phyloP scores from a whole-genome alignment of 2,888 invertebrate species.

The Melieria crassipennis region DNA sequence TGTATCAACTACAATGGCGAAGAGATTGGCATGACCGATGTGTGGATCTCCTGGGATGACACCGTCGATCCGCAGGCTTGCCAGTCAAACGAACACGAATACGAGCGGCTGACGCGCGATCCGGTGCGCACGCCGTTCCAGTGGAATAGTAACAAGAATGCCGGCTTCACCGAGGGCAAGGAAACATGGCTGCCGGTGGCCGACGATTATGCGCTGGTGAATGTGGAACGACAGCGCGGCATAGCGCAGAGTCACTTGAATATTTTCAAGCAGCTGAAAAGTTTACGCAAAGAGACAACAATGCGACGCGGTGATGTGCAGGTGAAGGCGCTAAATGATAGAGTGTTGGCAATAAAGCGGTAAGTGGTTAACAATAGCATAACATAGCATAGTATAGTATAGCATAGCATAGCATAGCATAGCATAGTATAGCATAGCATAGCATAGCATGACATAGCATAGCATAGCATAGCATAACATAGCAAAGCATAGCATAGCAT shows the following conservation, averaged over 20 bases:
- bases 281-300: slow-evolving; percentile 65
- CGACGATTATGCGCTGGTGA: slow-evolving; percentile 70
- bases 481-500: too few relatives aligned
- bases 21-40: slow-evolving; percentile 74
- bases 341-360: slow-evolving; percentile 67
- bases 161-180: slow-evolving; percentile 55
- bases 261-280: slow-evolving; percentile 70
- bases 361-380: slow-evolving; percentile 37
- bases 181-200: slow-evolving; percentile 66
- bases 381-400: too few relatives aligned
- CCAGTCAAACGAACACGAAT: slow-evolving; percentile 71
- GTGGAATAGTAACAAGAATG: slow-evolving; percentile 67
- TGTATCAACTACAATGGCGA: slow-evolving; percentile 80
- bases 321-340: slow-evolving; percentile 56
- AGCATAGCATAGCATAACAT: too few relatives aligned
- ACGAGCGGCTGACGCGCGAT: slow-evolving; percentile 71
- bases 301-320: slow-evolving; percentile 69
- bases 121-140: slow-evolving; percentile 73
- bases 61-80: slow-evolving; percentile 73
- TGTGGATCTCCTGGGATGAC: slow-evolving; percentile 70
- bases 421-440: too few relatives aligned
- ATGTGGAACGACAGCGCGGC: slow-evolving; percentile 68
- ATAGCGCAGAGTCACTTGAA: slow-evolving; percentile 69
- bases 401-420: too few relatives aligned
- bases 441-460: too few relatives aligned